Base-by-base conservation (phyloP, 2,113 vertebrate genomes). In the Hyperoodon ampullatus region DNA sequence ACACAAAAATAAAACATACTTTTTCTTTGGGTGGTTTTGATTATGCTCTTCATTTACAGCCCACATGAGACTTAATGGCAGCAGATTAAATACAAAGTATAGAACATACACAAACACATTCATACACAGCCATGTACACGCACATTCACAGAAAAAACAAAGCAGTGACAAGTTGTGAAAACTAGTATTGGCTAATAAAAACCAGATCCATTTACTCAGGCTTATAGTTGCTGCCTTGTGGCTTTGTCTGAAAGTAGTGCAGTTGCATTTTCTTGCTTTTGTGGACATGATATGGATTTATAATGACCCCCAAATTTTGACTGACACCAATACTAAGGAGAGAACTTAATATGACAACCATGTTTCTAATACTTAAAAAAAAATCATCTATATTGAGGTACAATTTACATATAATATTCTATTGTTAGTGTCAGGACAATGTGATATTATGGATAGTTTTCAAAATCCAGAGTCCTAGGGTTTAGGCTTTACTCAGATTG, bases 121-220 rank as follows among this genome's bases (percentile, higher is more conserved):
- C 26, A 15, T 30, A 68, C 42, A 72, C 35, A 93, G 28, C 33
- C 80, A 26, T 80, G 21, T 90, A 71, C 58, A 88, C 65, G 66
- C 24, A 91, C 26, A 35, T 42, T 53, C 35, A 50, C 55, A 71
- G 80, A n/a, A 35, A 91, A 97, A 97, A 21, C 93, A 97, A 92
- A 18, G 82, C 87, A 92, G 65, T 84, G 63, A 95, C 75, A 96
- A 97, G 80, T 92, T 90, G 97, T 96, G 71, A 90, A 89, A 98
- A 87, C 4, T 50, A 94, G 93, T 66, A 60, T 66, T 95, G 78
- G 26, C 96, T 98, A 92, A 97, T 96, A 44, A 77, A 93, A 98
- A 94, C n/a, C 39, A 98, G 95, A 92, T 8, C 39, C 94, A 42
- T 72, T 33, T 81, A 0, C 24, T 47, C 19, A 33, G 6, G 78